Conservation (phyloP, 1,140 invertebrate genomes). For the Drosophila suzukii region DNA sequence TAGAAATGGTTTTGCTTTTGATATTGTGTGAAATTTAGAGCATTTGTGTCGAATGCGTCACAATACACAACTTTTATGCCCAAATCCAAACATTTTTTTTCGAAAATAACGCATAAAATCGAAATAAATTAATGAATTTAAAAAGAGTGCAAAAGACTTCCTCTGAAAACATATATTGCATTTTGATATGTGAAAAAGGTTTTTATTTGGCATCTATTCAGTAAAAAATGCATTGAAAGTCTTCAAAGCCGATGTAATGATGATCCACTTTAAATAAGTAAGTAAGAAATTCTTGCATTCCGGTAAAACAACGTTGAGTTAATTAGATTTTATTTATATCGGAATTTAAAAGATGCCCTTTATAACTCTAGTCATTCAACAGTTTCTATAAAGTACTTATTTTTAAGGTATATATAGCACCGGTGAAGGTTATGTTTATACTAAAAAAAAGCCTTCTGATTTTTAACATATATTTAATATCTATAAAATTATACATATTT, state of each 20-base stretch:
- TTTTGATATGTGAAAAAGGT: not conserved
- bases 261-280: no score
- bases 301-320: no score
- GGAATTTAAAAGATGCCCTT: no score
- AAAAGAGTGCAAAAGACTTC: slow-evolving; percentile 6
- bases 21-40: slow-evolving; percentile 1
- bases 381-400: not conserved
- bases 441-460: not conserved
- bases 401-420: not conserved
- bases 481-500: slow-evolving; percentile 20
- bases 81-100: not conserved
- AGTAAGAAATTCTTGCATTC: no score
- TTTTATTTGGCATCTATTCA: not conserved
- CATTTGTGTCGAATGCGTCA: not conserved
- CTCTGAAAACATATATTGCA: not conserved
- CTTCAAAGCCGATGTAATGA: no score
- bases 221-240: not conserved
- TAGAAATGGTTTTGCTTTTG: slow-evolving; percentile 6
- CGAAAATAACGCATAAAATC: not conserved
- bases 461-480: slow-evolving; percentile 17
- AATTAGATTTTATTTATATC: no score
- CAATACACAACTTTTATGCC: not conserved
- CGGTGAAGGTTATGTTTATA: not conserved
- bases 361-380: not conserved
- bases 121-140: slow-evolving; percentile 6